Base-by-base conservation (phyloP, 2,113 vertebrate species). In the Excalfactoria chinensis region DNA sequence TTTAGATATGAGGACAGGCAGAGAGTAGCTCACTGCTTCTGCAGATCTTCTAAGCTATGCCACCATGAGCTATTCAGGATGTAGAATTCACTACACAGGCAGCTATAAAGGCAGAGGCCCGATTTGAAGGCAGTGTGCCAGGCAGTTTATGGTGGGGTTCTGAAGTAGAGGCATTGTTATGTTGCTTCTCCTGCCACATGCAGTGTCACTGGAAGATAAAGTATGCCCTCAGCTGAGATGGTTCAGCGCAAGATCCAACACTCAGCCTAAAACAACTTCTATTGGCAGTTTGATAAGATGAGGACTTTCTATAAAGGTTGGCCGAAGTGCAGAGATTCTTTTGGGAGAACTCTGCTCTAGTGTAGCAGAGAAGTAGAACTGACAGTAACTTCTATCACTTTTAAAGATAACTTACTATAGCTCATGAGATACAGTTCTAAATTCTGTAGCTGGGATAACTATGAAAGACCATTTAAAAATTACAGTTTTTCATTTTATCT, bases 231-330 rank as follows among this genome's bases (percentile, higher is more conserved):
- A 32, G 9, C 34, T 81, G 53, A 84, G 26, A 35, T 56, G 11
- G 16, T 67, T 71, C 23, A 63, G 9, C 22, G 58, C 18, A 17
- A 46, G 60, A 41, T 58, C 35, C 53, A 55, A 4, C 21, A 44
- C 59, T 26, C 37, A 20, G 2, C 7, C n/a, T 58, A 72, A 76
- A 58, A n/a, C 7, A 9, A 22, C 5, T 68, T 81, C 22, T 64
- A 6, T 3, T 67, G 7, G 4, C 4, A 37, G 6, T 23, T 81
- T 49, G 15, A 35, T 25, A 70, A 73, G 28, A 51, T 53, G 7
- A 0, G 0, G 46, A 28, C 3, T 40, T 85, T 60, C 0, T 2
- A 16, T 26, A 49, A 49, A 85, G 7, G 11, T 18, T 41, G 69
- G 7, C 5, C 77, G 34, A 64, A 77, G n/a, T 66, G 64, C 4